phyloP scores from a whole-genome alignment of 2,113 vertebrate genomes.

The Diadophis punctatus region DNA sequence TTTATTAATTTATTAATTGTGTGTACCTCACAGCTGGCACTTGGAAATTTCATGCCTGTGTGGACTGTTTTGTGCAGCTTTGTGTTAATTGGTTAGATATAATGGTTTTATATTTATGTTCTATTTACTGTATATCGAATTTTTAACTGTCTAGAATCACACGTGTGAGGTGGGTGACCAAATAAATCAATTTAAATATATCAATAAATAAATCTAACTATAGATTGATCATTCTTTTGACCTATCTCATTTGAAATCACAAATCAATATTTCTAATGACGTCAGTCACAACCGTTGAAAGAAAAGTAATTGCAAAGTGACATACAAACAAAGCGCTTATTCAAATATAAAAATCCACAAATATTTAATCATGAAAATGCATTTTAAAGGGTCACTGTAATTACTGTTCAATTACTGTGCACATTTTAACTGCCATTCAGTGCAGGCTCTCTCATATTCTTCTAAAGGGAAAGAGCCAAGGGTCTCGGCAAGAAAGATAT shows the following conservation, averaged over 20 bases:
- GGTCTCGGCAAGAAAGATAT: not conserved
- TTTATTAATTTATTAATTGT: too few species aligned
- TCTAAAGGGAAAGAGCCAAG: not conserved
- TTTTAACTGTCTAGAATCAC: not conserved
- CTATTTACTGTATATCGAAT: not conserved
- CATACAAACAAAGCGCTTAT: not conserved
- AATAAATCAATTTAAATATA: not conserved
- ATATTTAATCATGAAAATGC: not conserved
- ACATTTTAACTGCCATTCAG: not conserved
- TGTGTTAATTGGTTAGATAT: not conserved
- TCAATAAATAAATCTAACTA: slow-evolving; percentile 15
- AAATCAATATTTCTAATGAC: slow-evolving; percentile 39
- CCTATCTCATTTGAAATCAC: slow-evolving; percentile 19
- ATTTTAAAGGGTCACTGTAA: slow-evolving; percentile 5
- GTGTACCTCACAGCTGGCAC: too few species aligned
- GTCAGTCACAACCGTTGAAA: slow-evolving; percentile 38
- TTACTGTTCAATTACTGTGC: not conserved
- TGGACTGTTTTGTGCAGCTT: not conserved
- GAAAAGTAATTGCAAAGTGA: not conserved
- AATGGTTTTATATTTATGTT: not conserved
- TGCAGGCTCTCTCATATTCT: not conserved
- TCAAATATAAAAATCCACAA: not conserved
- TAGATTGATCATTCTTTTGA: slow-evolving; percentile 42
- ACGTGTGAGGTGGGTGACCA: not conserved
- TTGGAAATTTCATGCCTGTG: too few species aligned